Percentiles rank a stretch among this genome's conserved stretches.
phyloP scores from a whole-genome alignment of 2,888 invertebrate genomes.

The Saturnia japonica region DNA sequence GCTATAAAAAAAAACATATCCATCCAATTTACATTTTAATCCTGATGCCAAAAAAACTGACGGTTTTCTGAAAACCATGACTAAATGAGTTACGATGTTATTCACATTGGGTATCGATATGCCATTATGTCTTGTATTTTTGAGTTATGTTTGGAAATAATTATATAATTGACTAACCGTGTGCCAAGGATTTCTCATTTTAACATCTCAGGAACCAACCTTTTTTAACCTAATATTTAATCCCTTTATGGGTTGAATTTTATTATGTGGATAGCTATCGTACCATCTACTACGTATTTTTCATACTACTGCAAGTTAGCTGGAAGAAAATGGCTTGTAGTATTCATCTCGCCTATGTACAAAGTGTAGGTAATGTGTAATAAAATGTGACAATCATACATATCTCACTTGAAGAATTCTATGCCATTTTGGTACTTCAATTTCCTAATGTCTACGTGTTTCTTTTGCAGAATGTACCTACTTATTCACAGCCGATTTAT shows the following conservation, averaged over 20 bases:
- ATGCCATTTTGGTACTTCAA: background rate
- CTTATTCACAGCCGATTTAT: background rate
- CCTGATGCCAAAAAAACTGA: too few species aligned
- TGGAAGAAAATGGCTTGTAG: background rate
- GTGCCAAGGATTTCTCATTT: too few species aligned
- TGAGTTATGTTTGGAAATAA: background rate
- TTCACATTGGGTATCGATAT: too few species aligned
- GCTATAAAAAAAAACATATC: too few species aligned
- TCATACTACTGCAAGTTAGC: background rate
- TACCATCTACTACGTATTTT: background rate
- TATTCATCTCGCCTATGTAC: background rate
- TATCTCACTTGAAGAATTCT: background rate
- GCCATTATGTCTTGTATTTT: too few species aligned
- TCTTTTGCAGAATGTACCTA: background rate
- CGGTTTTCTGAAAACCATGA: too few species aligned
- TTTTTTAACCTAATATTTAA: too few species aligned
- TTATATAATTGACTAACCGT: too few species aligned
- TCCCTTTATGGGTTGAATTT: too few species aligned
- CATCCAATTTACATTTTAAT: too few species aligned
- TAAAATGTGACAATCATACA: background rate
- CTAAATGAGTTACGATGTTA: too few species aligned
- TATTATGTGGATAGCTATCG: background rate
- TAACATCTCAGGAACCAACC: too few species aligned
- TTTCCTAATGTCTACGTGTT: background rate
- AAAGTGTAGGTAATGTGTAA: background rate